A percentile compares a stretch with the other conserved stretches of the same genome.
These are phyloP conservation scores for Lithophane semibrunnea DNA, from an alignment of 2,888 invertebrate species.

Conservation along the genomic window DNA sequence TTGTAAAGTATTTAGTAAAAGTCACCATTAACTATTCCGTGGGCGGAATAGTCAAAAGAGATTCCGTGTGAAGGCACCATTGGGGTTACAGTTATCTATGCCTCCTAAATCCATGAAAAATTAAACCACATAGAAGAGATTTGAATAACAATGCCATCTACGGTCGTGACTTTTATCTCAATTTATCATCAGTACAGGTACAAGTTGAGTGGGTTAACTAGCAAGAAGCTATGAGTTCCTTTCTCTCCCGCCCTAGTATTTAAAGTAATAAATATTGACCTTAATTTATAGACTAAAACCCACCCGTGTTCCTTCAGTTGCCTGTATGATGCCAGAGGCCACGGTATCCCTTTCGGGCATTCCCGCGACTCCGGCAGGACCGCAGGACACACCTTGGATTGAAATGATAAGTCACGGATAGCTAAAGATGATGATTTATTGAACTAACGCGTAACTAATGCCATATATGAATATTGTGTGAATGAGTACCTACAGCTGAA, in stretches of 20 bases:
- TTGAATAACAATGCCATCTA: constrained; percentile 7
- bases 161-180: constrained; percentile 19
- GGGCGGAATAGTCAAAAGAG: background rate
- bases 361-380: too few relatives aligned
- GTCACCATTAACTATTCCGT: too few relatives aligned
- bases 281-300: background rate
- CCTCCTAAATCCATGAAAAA: constrained; percentile 5
- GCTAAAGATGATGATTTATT: too few relatives aligned
- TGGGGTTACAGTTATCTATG: background rate
- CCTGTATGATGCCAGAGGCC: too few relatives aligned
- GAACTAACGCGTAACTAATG: background rate
- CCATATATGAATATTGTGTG: background rate
- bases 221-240: constrained; percentile 14
- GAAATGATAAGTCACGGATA: too few relatives aligned
- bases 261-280: constrained; percentile 10
- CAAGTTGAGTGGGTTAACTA: constrained; percentile 12
- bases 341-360: too few relatives aligned
- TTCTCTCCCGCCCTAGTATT: constrained; percentile 30
- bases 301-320: too few relatives aligned
- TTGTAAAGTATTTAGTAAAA: too few relatives aligned
- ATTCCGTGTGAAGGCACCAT: background rate
- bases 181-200: constrained; percentile 41
- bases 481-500: background rate
- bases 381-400: too few relatives aligned
- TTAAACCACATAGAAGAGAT: background rate